Percentiles rank a stretch among this genome's conserved stretches.
These are phyloP conservation scores for Dicycla oo DNA, from an alignment of 2,888 invertebrate species.

Conservation along the genomic window DNA sequence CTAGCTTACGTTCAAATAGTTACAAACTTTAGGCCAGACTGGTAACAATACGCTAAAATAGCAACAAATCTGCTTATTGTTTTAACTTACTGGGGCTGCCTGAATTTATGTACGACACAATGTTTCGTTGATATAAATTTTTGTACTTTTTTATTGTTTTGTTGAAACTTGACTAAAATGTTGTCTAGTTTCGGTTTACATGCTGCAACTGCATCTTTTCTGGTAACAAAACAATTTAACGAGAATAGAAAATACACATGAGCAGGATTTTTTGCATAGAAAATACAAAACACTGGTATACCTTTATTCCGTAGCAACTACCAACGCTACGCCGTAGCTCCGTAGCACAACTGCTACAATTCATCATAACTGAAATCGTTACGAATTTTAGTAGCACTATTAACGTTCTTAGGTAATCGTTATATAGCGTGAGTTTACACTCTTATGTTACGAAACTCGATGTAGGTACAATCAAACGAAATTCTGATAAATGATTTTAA, in stretches of 20 bases:
- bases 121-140: too few relatives aligned
- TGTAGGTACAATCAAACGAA: slow-evolving; percentile 53
- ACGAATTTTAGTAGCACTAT: slow-evolving; percentile 57
- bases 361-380: slow-evolving; percentile 52
- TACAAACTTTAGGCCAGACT: not conserved
- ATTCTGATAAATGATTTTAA: slow-evolving; percentile 63
- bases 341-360: slow-evolving; percentile 58
- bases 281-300: slow-evolving; percentile 27
- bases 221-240: not conserved
- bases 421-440: slow-evolving; percentile 68
- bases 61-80: not conserved
- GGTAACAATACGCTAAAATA: not conserved
- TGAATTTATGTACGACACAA: too few relatives aligned
- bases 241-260: not conserved
- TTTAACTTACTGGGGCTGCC: too few relatives aligned
- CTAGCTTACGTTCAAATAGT: not conserved
- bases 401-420: slow-evolving; percentile 68
- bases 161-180: not conserved
- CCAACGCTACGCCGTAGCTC: slow-evolving; percentile 53
- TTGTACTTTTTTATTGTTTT: too few relatives aligned
- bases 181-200: not conserved
- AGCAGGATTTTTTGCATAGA: not conserved
- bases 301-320: slow-evolving; percentile 53
- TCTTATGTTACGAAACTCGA: slow-evolving; percentile 61
- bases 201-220: not conserved